Base-by-base conservation (phyloP, 2,797 vertebrate species). In the Myoxocephalus aenaeus region DNA sequence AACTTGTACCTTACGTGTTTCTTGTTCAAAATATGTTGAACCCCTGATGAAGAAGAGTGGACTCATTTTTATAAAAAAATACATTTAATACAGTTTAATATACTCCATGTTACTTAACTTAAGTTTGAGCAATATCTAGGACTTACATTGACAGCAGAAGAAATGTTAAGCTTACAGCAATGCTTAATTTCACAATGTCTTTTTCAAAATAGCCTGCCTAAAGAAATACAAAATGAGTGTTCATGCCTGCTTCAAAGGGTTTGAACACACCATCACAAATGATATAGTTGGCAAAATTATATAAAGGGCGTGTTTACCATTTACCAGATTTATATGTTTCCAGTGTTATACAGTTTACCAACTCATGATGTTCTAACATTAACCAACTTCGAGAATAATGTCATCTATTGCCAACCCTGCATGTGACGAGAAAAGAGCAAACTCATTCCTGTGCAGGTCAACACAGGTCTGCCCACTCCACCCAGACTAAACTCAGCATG, bases 381-480 rank as follows among this genome's bases (percentile, higher is more conserved):
- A 22, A 34, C 13, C 22, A 36, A 14, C 15, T 15, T n/a, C 2
- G 22, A 2, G 32, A 5, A 25, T 42, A 20, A 65, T 29, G 27
- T 32, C 14, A 70, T 38, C 11, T 50, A 15, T 9, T 58, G 44
- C 22, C 25, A 27, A 27, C 25, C 25, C 25, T 46, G 5, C 56
- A 67, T 3, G 13, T 62, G 50, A 72, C 2, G 0, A 72, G 14
- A 51, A 53, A 40, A 32, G 17, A 48, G 62, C 40, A 17, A 5
- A 14, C 25, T 86, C 77, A 86, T 84, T 85, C 69, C 68, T 72
- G 42, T 64, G 61, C 82, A 82, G 40, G 74, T 81, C 77, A 86
- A 67, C 50, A 75, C 65, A 79, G 38, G 15, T 4, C 34, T 63
- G 65, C 67, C 67, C 73, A 27, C 11, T 67, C 70, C 58, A 75